Evolutionary conservation across 2,797 vertebrate genomes (phyloP).

Genomic region (Fistularia tabacaria): DNA sequence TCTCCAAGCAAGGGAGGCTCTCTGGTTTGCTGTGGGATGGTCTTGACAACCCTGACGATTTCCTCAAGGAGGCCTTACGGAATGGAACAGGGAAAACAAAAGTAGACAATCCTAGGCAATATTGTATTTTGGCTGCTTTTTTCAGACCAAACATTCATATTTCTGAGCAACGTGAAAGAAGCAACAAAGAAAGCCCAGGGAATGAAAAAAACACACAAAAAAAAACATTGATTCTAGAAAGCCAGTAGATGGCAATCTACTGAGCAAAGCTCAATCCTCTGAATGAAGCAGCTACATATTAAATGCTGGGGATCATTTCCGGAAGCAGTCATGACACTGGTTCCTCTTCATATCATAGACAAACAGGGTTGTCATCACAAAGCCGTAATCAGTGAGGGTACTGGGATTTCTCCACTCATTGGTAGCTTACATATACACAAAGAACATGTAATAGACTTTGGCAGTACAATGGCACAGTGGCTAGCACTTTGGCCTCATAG

Average conservation of each 20-base stretch:
- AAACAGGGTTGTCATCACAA: not conserved
- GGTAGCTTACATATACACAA: no score
- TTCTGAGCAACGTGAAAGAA: not conserved
- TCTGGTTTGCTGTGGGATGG: constrained; percentile 5
- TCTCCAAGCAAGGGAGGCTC: constrained; percentile 37
- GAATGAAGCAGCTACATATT: constrained; percentile 5
- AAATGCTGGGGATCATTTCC: constrained; percentile 9
- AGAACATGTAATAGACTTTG: no score
- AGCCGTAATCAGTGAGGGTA: no score
- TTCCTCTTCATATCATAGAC: constrained; percentile 4
- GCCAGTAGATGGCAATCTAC: constrained; percentile 58
- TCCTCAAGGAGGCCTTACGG: constrained; percentile 14
- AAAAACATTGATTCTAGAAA: constrained; percentile 18
- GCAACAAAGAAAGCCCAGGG: not conserved
- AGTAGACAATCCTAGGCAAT: no score
- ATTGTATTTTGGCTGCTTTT: no score
- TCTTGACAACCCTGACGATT: constrained; percentile 37
- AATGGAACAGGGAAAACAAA: no score
- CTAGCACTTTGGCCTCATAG: no score
- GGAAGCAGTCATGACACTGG: constrained; percentile 1
- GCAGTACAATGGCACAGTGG: no score
- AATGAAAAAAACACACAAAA: not conserved
- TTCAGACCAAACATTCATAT: no score
- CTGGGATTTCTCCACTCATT: no score
- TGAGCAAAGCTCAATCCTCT: constrained; percentile 19